Percentiles rank a stretch among this genome's conserved stretches.
Evolutionary conservation across 1,140 invertebrate genomes (phyloP).

Genomic region (Brachionus rubens): DNA sequence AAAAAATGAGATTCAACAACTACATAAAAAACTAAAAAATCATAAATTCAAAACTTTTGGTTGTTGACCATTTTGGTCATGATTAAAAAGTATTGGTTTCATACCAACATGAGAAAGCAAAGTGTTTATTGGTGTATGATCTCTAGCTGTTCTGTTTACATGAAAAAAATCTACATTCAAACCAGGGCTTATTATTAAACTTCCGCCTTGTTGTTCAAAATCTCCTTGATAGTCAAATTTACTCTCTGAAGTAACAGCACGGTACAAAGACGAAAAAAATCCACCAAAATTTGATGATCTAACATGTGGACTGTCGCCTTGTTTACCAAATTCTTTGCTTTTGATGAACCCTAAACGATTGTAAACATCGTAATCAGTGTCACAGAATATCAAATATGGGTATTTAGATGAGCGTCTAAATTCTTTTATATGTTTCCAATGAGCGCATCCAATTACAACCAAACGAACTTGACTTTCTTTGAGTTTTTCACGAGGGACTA

Average conservation of each 20-base stretch:
- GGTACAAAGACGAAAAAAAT: slow-evolving; percentile 11
- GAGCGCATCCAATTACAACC: slow-evolving; percentile 39
- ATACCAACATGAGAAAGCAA: not conserved
- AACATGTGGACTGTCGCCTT: slow-evolving; percentile 2
- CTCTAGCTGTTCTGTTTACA: not conserved
- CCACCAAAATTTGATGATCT: not conserved
- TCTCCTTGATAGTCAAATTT: slow-evolving; percentile 42
- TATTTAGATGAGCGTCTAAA: slow-evolving; percentile 17
- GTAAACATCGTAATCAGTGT: slow-evolving; percentile 36
- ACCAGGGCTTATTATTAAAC: slow-evolving; percentile 18
- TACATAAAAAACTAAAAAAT: not conserved
- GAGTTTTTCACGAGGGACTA: slow-evolving; percentile 6
- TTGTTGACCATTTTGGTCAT: not conserved
- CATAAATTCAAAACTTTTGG: not conserved
- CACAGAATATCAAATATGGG: slow-evolving; percentile 41
- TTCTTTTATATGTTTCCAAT: slow-evolving; percentile 42
- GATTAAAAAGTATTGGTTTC: not conserved
- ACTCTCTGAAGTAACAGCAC: slow-evolving; percentile 3
- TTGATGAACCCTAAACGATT: slow-evolving; percentile 13
- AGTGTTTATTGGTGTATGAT: slow-evolving; percentile 33
- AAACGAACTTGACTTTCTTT: slow-evolving; percentile 36
- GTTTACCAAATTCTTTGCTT: not conserved
- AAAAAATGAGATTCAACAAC: no score
- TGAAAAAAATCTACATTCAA: slow-evolving; percentile 10
- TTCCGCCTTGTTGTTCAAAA: slow-evolving; percentile 39